These are phyloP conservation scores for Onychostruthus taczanowskii DNA, from an alignment of 2,113 vertebrate genomes.

Conservation along the genomic window DNA sequence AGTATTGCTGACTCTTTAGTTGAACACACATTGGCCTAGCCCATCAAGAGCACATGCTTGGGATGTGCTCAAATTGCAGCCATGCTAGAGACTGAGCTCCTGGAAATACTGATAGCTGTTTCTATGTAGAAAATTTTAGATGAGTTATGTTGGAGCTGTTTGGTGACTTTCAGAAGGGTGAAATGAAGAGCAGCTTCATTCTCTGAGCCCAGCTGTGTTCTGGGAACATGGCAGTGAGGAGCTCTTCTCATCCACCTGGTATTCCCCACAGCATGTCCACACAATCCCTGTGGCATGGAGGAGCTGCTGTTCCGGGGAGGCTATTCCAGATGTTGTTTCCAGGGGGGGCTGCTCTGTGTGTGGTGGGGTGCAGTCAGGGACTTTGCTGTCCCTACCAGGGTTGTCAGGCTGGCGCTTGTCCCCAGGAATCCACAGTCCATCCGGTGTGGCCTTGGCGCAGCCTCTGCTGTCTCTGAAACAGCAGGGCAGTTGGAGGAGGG, in stretches of 20 bases:
- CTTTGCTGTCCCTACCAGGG: neutral
- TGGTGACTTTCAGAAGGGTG: neutral
- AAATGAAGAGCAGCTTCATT: neutral
- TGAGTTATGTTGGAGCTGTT: neutral
- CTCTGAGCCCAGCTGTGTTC: neutral
- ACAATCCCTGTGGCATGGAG: accelerated
- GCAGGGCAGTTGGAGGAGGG: neutral
- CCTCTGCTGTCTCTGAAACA: accelerated
- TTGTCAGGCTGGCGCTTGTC: accelerated
- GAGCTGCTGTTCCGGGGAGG: neutral
- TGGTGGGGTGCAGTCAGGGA: neutral
- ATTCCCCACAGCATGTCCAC: neutral
- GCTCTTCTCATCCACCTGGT: neutral
- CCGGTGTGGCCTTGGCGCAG: accelerated
- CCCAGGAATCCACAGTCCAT: neutral
- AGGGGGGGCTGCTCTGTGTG: neutral
- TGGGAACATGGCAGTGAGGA: accelerated
- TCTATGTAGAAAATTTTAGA: neutral
- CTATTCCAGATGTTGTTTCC: neutral
- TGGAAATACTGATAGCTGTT: neutral
- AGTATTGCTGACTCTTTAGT: neutral
- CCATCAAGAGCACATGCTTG: neutral
- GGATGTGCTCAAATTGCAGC: accelerated
- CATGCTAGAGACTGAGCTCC: neutral
- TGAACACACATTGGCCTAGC: accelerated